A percentile compares a stretch with the other conserved stretches of the same genome.
phyloP scores from a whole-genome alignment of 2,113 vertebrate genomes.

The Ptyas mucosa region DNA sequence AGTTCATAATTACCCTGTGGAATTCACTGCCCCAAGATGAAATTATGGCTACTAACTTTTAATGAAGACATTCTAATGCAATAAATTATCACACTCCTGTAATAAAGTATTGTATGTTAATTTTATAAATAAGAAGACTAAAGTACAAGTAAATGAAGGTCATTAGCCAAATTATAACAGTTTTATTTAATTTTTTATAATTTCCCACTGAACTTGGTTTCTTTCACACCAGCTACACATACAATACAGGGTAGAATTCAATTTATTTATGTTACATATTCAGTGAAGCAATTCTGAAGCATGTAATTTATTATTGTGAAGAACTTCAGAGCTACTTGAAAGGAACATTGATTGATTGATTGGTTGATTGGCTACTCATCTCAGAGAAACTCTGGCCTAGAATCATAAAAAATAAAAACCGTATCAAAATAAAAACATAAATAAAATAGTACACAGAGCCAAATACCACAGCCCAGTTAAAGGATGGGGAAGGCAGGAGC shows the following conservation, averaged over 20 bases:
- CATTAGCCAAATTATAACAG: neutral
- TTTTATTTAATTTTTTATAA: neutral
- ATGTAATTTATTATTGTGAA: too few species aligned
- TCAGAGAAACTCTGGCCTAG: too few species aligned
- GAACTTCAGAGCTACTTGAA: too few species aligned
- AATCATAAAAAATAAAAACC: too few species aligned
- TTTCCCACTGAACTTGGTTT: neutral
- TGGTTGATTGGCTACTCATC: too few species aligned
- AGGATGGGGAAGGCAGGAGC: too few species aligned
- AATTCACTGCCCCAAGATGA: neutral
- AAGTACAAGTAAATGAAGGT: neutral
- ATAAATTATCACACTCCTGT: neutral
- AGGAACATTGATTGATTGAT: too few species aligned
- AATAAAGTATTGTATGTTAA: neutral
- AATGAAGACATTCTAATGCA: neutral
- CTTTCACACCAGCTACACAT: neutral
- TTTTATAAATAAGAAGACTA: neutral
- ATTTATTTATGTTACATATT: neutral
- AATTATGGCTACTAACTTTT: neutral
- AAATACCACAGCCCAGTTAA: too few species aligned
- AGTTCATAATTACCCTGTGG: neutral
- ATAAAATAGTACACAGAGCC: too few species aligned
- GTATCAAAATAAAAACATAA: too few species aligned
- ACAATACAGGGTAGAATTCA: neutral
- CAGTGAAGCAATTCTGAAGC: too few species aligned